A percentile compares a stretch with the other conserved stretches of the same genome.
Evolutionary conservation across 2,797 vertebrate species (phyloP).

Genomic region (Aplochiton taeniatus): DNA sequence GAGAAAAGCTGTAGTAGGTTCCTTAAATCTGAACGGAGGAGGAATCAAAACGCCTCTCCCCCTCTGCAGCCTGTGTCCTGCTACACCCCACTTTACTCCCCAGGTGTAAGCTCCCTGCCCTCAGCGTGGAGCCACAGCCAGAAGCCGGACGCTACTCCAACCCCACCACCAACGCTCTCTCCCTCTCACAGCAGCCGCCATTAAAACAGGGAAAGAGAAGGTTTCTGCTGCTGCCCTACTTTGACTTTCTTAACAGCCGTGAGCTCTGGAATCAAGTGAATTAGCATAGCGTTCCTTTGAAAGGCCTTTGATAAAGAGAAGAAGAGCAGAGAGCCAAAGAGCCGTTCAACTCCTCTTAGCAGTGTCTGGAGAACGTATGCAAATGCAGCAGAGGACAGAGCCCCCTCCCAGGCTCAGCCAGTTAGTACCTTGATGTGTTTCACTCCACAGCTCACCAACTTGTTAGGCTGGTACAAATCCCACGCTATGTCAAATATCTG

Average conservation of each 20-base stretch:
- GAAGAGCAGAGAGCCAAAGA: slow-evolving; percentile 13
- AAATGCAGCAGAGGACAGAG: slow-evolving; percentile 30
- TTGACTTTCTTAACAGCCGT: slow-evolving; percentile 62
- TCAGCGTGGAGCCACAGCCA: too few relatives aligned
- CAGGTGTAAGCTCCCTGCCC: too few relatives aligned
- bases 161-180: too few relatives aligned
- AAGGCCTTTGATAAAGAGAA: slow-evolving; percentile 48
- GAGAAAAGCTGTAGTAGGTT: too few relatives aligned
- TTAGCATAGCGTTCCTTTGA: slow-evolving; percentile 68
- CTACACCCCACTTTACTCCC: too few relatives aligned
- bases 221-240: slow-evolving; percentile 62
- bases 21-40: too few relatives aligned
- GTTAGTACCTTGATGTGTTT: slow-evolving; percentile 97
- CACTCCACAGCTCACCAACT: slow-evolving; percentile 98
- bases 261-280: slow-evolving; percentile 52
- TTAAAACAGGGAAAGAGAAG: too few relatives aligned
- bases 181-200: too few relatives aligned
- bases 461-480: slow-evolving; percentile 98
- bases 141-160: too few relatives aligned
- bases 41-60: too few relatives aligned
- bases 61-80: too few relatives aligned
- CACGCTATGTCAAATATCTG: slow-evolving; percentile 99
- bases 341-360: slow-evolving; percentile 19
- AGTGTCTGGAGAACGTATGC: slow-evolving; percentile 44
- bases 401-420: neutral